Percentiles rank a stretch among this genome's conserved stretches.
Conservation (phyloP, 2,797 vertebrate genomes). For the Peromyscus nudipes region DNA sequence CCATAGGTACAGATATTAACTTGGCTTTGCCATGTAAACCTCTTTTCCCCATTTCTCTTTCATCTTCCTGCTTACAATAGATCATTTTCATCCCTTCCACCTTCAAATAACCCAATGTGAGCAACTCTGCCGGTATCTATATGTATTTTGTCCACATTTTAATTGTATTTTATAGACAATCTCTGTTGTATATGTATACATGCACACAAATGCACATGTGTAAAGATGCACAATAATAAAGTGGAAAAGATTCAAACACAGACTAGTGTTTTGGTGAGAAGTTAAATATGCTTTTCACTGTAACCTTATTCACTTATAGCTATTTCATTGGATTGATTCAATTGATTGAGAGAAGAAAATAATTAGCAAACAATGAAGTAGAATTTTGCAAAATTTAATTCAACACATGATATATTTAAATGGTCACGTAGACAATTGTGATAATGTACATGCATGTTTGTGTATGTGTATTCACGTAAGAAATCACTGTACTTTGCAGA, state of each 20-base stretch:
- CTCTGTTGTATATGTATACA: neutral
- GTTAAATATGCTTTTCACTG: neutral
- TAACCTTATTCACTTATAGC: neutral
- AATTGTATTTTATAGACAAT: neutral
- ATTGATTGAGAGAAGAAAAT: neutral
- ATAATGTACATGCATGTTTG: too few relatives aligned
- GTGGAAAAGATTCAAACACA: neutral
- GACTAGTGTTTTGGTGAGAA: neutral
- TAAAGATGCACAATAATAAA: neutral
- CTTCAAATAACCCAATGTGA: neutral
- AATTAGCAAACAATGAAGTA: neutral
- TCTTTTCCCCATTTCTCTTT: neutral
- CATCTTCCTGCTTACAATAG: neutral
- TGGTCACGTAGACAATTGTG: neutral
- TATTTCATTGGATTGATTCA: neutral
- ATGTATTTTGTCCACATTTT: neutral
- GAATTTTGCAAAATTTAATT: neutral
- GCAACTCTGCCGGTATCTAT: neutral
- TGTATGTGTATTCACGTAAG: neutral
- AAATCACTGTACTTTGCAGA: neutral
- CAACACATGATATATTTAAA: neutral
- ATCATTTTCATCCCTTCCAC: neutral
- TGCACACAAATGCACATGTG: neutral
- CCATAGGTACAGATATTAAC: neutral
- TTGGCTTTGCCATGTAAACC: neutral